These are phyloP conservation scores for Matsumurasca onukii DNA, from an alignment of 1,140 invertebrate species.

Conservation along the genomic window DNA sequence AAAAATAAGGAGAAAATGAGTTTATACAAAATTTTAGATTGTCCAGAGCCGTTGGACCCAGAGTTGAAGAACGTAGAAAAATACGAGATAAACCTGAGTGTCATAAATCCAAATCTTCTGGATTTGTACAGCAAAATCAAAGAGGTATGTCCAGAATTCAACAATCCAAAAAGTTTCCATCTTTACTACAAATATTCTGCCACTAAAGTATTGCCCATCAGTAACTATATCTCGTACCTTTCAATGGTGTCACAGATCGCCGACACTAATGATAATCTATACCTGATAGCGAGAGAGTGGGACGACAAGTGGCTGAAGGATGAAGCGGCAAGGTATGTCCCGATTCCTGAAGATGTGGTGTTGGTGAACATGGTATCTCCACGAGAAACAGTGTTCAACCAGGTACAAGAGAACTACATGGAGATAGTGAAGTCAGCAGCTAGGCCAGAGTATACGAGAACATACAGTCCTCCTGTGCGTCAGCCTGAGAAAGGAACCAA, in stretches of 20 bases:
- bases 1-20: neutral
- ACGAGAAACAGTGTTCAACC: neutral
- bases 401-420: neutral
- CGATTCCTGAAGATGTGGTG: neutral
- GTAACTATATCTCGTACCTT: constrained; percentile 16
- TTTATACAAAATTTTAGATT: neutral
- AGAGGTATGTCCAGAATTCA: constrained; percentile 14
- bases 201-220: neutral
- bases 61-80: constrained; percentile 13
- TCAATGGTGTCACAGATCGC: constrained; percentile 9
- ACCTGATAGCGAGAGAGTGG: constrained; percentile 7
- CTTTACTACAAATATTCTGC: constrained; percentile 11
- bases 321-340: neutral
- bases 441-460: neutral
- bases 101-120: neutral
- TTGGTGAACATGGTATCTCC: constrained; percentile 15
- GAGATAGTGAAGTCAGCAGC: neutral
- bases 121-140: constrained; percentile 3
- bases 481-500: neutral
- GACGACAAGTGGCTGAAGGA: neutral
- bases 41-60: neutral
- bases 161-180: neutral
- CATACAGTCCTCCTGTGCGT: neutral
- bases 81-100: neutral
- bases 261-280: constrained; percentile 3